phyloP scores from a whole-genome alignment of 2,113 vertebrate genomes.

The Stigmatopora argus region DNA sequence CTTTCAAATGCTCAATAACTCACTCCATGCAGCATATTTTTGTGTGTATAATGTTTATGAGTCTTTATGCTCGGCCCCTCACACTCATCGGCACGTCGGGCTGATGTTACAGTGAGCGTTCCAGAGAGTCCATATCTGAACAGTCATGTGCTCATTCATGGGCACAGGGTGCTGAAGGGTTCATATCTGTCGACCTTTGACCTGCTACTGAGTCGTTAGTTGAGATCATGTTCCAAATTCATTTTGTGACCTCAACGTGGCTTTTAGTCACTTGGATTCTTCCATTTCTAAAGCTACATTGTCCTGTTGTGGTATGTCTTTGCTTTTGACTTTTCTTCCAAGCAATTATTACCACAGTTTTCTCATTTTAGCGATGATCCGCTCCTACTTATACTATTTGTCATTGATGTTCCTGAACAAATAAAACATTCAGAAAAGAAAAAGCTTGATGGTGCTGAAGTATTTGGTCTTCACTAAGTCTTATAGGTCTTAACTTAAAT shows the following conservation, averaged over 20 bases:
- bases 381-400: neutral
- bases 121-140: neutral
- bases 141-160: neutral
- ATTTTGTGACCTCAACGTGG: conserved; percentile 35
- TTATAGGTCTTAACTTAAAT: no score
- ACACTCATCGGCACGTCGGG: neutral
- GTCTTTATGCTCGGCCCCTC: neutral
- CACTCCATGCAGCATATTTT: neutral
- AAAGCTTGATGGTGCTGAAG: neutral
- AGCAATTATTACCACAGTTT: conserved; percentile 41
- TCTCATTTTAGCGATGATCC: conserved; percentile 9
- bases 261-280: conserved; percentile 9
- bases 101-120: neutral
- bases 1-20: no score
- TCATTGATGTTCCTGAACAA: neutral
- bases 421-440: no score
- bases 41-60: neutral
- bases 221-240: conserved; percentile 39
- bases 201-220: conserved; percentile 48
- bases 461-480: no score
- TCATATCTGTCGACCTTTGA: conserved; percentile 44
- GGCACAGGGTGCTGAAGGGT: conserved; percentile 13
- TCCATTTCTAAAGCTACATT: conserved; percentile 34
- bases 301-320: conserved; percentile 33
- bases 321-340: conserved; percentile 9